Conservation (phyloP, 2,113 vertebrate genomes). For the Salvator merianae region DNA sequence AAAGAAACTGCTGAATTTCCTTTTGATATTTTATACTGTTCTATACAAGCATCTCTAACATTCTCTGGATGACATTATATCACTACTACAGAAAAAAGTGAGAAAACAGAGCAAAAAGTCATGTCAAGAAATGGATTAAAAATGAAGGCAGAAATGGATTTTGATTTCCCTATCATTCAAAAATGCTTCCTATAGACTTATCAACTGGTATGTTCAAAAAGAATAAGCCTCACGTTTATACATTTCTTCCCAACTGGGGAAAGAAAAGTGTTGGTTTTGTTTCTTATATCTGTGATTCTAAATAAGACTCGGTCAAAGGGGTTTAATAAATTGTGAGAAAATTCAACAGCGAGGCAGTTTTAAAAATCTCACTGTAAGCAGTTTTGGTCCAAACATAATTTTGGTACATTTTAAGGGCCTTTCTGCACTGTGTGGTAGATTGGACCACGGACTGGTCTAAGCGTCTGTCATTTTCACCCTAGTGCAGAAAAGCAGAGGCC, state of each 20-base stretch:
- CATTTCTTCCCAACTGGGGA: constrained; percentile 46
- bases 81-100: constrained; percentile 65
- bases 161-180: constrained; percentile 40
- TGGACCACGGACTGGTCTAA: no score
- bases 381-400: background rate
- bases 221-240: background rate
- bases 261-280: constrained; percentile 29
- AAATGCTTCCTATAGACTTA: constrained; percentile 57
- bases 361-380: background rate
- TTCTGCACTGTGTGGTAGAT: background rate
- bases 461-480: no score
- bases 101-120: constrained; percentile 64
- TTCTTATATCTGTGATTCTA: constrained; percentile 36
- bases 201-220: constrained; percentile 62
- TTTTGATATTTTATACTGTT: constrained; percentile 70
- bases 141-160: constrained; percentile 54
- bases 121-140: constrained; percentile 52
- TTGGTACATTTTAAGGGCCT: background rate
- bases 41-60: constrained; percentile 52
- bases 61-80: constrained; percentile 60
- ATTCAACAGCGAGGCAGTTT: background rate
- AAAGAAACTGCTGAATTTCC: constrained; percentile 64
- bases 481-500: no score
- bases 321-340: background rate
- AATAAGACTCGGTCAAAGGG: constrained; percentile 31